These are phyloP conservation scores for Muscidifurax raptorellus DNA, from an alignment of 1,140 invertebrate genomes.

Conservation along the genomic window DNA sequence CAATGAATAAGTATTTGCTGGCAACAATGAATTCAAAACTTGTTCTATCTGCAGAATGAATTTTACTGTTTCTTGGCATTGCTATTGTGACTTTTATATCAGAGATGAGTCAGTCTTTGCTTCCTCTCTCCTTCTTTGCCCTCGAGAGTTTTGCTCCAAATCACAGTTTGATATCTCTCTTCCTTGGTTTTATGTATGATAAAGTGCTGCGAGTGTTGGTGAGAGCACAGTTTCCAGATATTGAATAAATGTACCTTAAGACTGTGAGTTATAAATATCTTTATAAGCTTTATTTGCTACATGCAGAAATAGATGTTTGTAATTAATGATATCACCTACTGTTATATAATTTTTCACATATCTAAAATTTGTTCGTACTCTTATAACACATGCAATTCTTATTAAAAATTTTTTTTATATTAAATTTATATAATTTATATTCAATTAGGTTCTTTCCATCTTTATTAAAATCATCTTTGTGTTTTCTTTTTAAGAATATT, in stretches of 20 bases:
- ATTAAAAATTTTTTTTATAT: background rate
- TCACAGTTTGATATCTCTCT: conserved; percentile 41
- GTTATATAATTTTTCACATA: conserved; percentile 35
- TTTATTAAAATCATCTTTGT: background rate
- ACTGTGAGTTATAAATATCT: conserved; percentile 1
- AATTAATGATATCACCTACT: conserved; percentile 11
- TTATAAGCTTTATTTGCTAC: background rate
- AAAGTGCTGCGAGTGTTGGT: background rate
- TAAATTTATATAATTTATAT: background rate
- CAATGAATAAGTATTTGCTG: background rate
- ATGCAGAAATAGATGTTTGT: conserved; percentile 26
- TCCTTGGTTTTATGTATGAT: background rate
- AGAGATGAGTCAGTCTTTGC: conserved; percentile 24
- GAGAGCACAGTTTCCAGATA: background rate
- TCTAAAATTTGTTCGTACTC: background rate
- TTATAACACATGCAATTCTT: background rate
- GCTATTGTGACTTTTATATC: conserved; percentile 28
- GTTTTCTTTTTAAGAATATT: background rate
- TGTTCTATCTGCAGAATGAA: background rate
- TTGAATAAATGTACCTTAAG: background rate
- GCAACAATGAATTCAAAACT: background rate
- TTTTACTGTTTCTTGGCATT: background rate
- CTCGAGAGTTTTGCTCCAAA: conserved; percentile 21
- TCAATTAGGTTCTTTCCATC: background rate
- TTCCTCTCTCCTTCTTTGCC: conserved; percentile 30